Base-by-base conservation (phyloP, 2,113 vertebrate species). In the Burhinus oedicnemus region DNA sequence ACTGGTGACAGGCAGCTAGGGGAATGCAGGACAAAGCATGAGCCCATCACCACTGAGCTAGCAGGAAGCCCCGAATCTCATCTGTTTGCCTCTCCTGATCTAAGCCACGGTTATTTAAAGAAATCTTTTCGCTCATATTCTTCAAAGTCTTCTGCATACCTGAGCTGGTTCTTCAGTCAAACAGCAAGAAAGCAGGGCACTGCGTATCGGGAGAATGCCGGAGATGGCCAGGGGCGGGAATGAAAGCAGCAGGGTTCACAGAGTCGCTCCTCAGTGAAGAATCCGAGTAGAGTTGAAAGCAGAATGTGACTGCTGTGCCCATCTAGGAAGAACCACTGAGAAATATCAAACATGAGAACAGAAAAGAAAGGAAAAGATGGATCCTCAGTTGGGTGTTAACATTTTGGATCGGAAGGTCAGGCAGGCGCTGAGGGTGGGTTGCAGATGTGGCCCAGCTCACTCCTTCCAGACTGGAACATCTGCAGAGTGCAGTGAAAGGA, bases 401-500 rank as follows among this genome's bases (percentile, higher is more conserved):
- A 34, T 89, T 82, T 87, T 72, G 74, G 23, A 85, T 89, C 4
- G 12, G 66, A 91, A 96, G 66, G 57, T 85, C 79, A 71, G 57
- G 32, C 40, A 82, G 83, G 57, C 57, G 38, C 42, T 34, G 34
- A 75, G 52, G 44, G 57, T 96, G 72, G 74, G n/a, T 93, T 96
- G 49, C 5, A 15, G 79, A 86, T 93, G 64, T 0, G 0, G 49
- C 57, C 62, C 25, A 2, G 6, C 64, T 95, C 87, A 49, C 45
- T 93, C 45, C 75, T 97, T 94, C 74, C 93, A 80, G n/a, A 19
- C 20, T 91, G 81, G 80, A 95, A 87, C 5, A 3, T 60, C 76
- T 92, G 71, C 38, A 38, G 58, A 76, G 8, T 2, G 8, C 3
- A 4, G 57, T 69, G 78, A 89, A 92, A 91, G 30, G 64, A 72